Evolutionary conservation across 2,113 vertebrate genomes (phyloP).

Genomic region (Taxidea taxus): DNA sequence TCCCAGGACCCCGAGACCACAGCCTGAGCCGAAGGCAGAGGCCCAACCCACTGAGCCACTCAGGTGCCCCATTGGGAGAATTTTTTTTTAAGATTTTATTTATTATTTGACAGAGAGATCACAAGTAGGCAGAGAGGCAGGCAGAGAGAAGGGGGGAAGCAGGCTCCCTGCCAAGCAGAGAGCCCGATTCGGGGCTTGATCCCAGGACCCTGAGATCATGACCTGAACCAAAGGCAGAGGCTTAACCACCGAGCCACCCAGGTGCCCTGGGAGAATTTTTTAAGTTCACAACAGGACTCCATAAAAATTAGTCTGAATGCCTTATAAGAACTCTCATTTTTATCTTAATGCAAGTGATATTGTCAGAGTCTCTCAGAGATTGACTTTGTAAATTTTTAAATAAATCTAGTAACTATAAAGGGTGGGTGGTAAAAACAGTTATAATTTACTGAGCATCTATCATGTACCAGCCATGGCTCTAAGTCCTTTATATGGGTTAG

Average conservation of each 20-base stretch:
- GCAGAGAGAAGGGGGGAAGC: too few species aligned
- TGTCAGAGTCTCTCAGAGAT: neutral
- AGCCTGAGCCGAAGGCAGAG: too few species aligned
- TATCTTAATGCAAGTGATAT: neutral
- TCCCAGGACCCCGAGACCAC: too few species aligned
- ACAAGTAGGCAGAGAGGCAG: too few species aligned
- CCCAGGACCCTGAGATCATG: too few species aligned
- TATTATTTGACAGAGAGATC: too few species aligned
- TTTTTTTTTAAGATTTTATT: neutral
- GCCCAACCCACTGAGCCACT: too few species aligned
- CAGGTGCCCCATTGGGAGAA: neutral
- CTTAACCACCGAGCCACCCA: too few species aligned
- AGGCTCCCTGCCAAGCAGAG: too few species aligned
- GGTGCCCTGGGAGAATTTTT: neutral
- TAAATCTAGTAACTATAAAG: neutral
- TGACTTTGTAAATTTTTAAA: neutral
- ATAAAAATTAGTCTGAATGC: neutral
- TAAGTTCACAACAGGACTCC: neutral
- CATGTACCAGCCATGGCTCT: neutral
- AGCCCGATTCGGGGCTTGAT: fast-evolving
- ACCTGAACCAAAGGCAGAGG: too few species aligned
- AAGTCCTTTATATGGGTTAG: neutral
- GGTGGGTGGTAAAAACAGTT: neutral
- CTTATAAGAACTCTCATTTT: neutral
- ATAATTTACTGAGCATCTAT: neutral